These are phyloP conservation scores for Drosophila anceps DNA, from an alignment of 2,888 invertebrate genomes.

Conservation along the genomic window DNA sequence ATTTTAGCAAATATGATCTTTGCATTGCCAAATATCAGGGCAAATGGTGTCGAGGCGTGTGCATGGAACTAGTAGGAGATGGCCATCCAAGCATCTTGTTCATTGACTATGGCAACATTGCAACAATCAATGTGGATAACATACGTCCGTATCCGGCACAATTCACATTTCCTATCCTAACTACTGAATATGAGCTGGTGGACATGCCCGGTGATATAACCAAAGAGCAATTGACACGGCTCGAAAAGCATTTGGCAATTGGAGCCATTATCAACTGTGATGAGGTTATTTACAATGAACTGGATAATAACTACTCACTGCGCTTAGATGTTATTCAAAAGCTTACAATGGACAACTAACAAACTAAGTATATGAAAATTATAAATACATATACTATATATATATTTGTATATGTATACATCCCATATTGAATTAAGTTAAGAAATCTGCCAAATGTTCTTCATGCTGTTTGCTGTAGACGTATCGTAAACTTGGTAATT, in stretches of 20 bases:
- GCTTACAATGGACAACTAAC: not conserved
- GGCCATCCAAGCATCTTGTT: conserved; percentile 83
- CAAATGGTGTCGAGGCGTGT: conserved; percentile 83
- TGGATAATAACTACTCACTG: conserved; percentile 43
- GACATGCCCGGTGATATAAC: conserved; percentile 50
- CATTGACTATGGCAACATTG: conserved; percentile 83
- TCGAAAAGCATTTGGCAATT: conserved; percentile 38
- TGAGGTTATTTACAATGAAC: conserved; percentile 47
- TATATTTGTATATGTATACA: too few relatives aligned
- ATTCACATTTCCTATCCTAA: conserved; percentile 79
- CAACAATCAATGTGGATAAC: conserved; percentile 67
- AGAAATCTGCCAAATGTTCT: not conserved
- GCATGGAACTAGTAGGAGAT: conserved; percentile 83
- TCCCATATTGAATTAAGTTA: too few relatives aligned
- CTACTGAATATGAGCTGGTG: conserved; percentile 75
- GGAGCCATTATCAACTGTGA: conserved; percentile 44
- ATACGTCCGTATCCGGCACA: conserved; percentile 83
- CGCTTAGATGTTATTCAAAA: conserved; percentile 38
- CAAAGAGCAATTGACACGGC: conserved; percentile 19
- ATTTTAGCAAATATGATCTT: conserved; percentile 71
- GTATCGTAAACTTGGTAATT: conserved; percentile 39
- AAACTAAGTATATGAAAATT: too few relatives aligned
- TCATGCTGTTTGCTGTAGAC: conserved; percentile 34
- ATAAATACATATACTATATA: not conserved
- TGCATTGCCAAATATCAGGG: conserved; percentile 82